Evolutionary conservation across 2,113 vertebrate species (phyloP).

Genomic region (Donacobius atricapilla): DNA sequence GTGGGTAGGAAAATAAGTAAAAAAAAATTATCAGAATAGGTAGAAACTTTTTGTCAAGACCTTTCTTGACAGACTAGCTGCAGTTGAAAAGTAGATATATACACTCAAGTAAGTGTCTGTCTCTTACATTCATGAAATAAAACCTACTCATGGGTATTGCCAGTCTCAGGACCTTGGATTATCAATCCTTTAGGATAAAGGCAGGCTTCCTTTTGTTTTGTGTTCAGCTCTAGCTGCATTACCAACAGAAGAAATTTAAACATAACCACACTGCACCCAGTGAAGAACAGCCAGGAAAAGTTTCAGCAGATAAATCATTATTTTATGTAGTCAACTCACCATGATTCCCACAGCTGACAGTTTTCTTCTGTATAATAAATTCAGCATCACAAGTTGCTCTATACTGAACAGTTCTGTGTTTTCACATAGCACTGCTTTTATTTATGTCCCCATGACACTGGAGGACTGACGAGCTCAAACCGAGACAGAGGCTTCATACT

Average conservation of each 20-base stretch:
- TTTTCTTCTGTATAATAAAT: background rate
- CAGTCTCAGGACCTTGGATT: background rate
- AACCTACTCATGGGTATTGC: background rate
- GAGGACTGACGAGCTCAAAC: background rate
- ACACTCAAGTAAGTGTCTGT: background rate
- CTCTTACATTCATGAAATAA: background rate
- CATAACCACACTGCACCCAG: fast-evolving
- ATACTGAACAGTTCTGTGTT: fast-evolving
- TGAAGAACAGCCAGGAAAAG: background rate
- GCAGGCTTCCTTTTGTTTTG: background rate
- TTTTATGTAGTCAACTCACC: background rate
- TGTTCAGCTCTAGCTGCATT: background rate
- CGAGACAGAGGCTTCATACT: background rate
- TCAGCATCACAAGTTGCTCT: background rate
- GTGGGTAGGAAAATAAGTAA: background rate
- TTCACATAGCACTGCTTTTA: background rate
- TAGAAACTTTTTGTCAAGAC: background rate
- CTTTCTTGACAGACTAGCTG: background rate
- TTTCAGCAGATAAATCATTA: background rate
- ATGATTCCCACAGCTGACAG: background rate
- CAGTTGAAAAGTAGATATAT: background rate
- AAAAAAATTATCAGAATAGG: background rate
- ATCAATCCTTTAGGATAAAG: background rate
- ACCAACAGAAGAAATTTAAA: background rate
- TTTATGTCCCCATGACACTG: background rate